Base-by-base conservation (phyloP, 2,113 vertebrate genomes). In the Anoplopoma fimbria region DNA sequence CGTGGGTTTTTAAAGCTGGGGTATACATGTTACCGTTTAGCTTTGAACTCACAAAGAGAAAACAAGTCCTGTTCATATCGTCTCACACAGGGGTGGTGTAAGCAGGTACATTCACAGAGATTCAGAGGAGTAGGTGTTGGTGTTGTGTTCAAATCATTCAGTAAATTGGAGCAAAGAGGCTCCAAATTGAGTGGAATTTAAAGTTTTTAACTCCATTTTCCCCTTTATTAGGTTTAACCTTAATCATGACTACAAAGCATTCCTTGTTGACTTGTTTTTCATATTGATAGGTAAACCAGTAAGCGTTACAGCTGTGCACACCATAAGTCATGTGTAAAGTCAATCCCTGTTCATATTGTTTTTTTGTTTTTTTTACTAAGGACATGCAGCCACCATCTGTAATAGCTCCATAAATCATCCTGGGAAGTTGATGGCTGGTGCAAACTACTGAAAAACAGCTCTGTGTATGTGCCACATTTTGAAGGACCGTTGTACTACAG, bases 41-140 rank as follows among this genome's bases (percentile, higher is more conserved):
- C 23, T 23, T 55, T 57, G 33, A 71, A 55, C 31, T 47, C 17
- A 19, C n/a, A 19, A 65, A 10, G 23, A 51, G 58, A 61, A 23
- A 23, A 40, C 6, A 23, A 34, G 53, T 29, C n/a, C 25, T 42
- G 14, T 36, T 62, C 10, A 12, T 34, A 21, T 4, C 4, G 4
- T 36, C 33, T 5, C 17, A 68, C 13, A n/a, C n/a, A n/a, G 33
- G 8, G 53, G 6, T 58, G 27, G 40, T 45, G 27, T 14, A 34
- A 12, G 7, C 49, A 31, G 62, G 34, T 68, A 69, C 47, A 42
- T 75, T 75, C 79, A 40, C 61, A 74, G 70, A 67, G 21, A 61
- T 12, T 8, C 62, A 19, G 36, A 12, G 31, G 53, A 38, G 31
- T 29, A 2, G n/a, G n/a, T 67, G 69, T 57, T 79, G 38, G 8